Percentiles rank a stretch among this genome's conserved stretches.
Evolutionary conservation across 2,113 vertebrate genomes (phyloP).

Genomic region (Bostrychus sinensis): DNA sequence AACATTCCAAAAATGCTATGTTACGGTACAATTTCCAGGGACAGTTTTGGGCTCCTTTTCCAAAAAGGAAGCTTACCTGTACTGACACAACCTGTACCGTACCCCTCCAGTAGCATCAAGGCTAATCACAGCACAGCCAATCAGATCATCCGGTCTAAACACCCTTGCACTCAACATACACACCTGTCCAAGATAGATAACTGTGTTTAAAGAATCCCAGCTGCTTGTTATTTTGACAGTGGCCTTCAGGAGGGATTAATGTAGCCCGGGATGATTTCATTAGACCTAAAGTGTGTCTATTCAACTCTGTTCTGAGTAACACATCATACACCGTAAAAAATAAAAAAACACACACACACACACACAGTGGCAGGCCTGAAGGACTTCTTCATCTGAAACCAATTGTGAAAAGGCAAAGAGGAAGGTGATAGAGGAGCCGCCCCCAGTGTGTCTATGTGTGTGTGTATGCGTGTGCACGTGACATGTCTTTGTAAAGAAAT

Average conservation of each 20-base stretch:
- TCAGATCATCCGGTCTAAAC: slow-evolving; percentile 15
- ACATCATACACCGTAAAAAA: slow-evolving; percentile 54
- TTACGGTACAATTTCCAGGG: too few species aligned
- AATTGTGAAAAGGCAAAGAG: slow-evolving; percentile 68
- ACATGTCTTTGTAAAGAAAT: slow-evolving; percentile 72
- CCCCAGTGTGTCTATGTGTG: slow-evolving; percentile 42
- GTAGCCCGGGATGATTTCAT: slow-evolving; percentile 75
- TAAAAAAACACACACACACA: too few species aligned
- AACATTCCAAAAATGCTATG: too few species aligned
- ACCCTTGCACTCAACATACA: slow-evolving; percentile 14
- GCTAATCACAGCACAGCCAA: slow-evolving; percentile 3
- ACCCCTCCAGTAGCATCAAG: background rate
- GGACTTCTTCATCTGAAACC: slow-evolving; percentile 78
- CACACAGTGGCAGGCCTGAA: slow-evolving; percentile 61
- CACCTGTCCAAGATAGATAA: slow-evolving; percentile 68
- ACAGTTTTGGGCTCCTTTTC: background rate
- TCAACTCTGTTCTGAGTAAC: slow-evolving; percentile 59
- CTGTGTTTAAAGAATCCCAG: slow-evolving; percentile 69
- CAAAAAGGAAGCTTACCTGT: background rate
- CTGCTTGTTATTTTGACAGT: slow-evolving; percentile 73
- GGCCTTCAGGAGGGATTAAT: slow-evolving; percentile 77
- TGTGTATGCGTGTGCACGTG: slow-evolving; percentile 40
- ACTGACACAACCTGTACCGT: background rate
- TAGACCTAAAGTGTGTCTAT: slow-evolving; percentile 60
- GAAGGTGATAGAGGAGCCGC: slow-evolving; percentile 71